Evolutionary conservation across 1,140 invertebrate species (phyloP), one percentile per base, ranked within the genome.

Genomic region (Formica selysi): DNA sequence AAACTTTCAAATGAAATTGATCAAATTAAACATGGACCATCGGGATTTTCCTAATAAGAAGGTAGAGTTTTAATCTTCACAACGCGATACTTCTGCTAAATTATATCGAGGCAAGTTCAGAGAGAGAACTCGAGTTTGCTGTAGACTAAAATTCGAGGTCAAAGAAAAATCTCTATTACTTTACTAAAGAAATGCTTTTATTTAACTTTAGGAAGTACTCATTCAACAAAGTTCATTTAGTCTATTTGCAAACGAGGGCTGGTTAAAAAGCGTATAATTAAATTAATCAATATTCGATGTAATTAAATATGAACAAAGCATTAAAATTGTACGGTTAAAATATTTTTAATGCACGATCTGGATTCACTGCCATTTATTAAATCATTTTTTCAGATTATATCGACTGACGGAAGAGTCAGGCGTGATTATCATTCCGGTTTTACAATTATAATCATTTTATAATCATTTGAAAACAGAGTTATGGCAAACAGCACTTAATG

Each of bases 81-180:
- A 19, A n/a, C 29, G 36, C 65, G 36, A 54, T 57, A 29, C 64
- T 13, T 80, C 19, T 57, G 22, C 13, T 70, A 29, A 80, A 70
- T 80, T 29, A 70, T 22, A 48, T 41, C 68, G 65, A 70, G 64
- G n/a, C 6, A 6, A 2, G 64, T 70, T 41, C 22, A 29, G 5
- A 19, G 48, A 19, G 48, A 19, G 65, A 70, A 70, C 65, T 80
- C 16, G 36, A 80, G 78, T 70, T 70, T 54, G 29, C 13, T 22
- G 48, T 80, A 57, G 10, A 48, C 32, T 67, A 51, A 62, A 41
- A 48, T 36, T 44, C 16, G 29, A 76, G 26, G 54, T 84, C 70
- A 84, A 76, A 84, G 44, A 19, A 10, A 57, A 70, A 76, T 76
- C 71, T 74, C 59, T 76, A 84, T 76, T 84, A 38, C 71, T 22